These are phyloP conservation scores for Pecten maximus DNA, from an alignment of 2,888 invertebrate species.

Conservation along the genomic window DNA sequence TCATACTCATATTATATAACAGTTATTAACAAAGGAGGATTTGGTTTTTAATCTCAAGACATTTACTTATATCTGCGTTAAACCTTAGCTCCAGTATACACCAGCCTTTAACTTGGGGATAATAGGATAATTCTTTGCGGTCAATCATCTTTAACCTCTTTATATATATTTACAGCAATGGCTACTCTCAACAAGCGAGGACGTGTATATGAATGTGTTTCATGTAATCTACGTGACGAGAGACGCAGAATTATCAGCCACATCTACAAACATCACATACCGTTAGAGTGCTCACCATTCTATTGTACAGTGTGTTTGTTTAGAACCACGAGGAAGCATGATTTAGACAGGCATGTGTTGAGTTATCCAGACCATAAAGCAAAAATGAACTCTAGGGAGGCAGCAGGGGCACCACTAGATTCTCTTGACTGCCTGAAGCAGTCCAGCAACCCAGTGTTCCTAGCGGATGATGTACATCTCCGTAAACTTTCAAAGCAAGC, in stretches of 20 bases:
- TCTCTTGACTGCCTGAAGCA: neutral
- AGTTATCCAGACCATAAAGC: neutral
- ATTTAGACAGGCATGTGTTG: neutral
- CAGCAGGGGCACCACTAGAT: neutral
- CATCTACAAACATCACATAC: neutral
- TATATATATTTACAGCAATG: neutral
- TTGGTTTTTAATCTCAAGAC: too few relatives aligned
- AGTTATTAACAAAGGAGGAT: neutral
- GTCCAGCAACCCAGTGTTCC: neutral
- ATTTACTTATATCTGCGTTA: neutral
- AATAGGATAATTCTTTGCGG: neutral
- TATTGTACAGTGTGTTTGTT: neutral
- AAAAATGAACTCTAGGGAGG: neutral
- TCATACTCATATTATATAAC: neutral
- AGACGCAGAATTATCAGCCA: neutral
- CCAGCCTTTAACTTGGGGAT: neutral
- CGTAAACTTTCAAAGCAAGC: neutral
- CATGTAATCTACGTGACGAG: neutral
- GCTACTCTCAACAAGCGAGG: neutral
- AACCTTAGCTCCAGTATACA: neutral
- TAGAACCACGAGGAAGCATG: neutral
- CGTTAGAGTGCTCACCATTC: neutral
- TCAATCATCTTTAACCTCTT: neutral
- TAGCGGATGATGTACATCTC: neutral
- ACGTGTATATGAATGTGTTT: neutral